Evolutionary conservation across 1,140 invertebrate species (phyloP).

Genomic region (Megalopta genalis): DNA sequence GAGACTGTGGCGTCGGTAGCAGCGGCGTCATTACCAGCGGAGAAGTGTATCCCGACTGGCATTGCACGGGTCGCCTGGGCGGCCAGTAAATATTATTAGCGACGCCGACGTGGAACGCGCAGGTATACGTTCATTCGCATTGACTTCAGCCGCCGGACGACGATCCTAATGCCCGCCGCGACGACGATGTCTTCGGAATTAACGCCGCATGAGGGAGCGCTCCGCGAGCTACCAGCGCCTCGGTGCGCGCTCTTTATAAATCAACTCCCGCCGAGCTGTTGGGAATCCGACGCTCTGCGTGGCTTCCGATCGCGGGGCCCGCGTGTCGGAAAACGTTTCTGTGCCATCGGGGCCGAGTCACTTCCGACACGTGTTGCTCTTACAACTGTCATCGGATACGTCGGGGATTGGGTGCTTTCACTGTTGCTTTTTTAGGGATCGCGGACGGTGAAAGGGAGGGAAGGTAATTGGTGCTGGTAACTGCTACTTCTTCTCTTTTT

Average conservation of each 20-base stretch:
- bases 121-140: constrained; percentile 16
- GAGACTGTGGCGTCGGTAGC: constrained; percentile 55
- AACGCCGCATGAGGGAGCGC: constrained; percentile 48
- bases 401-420: no score
- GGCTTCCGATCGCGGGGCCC: constrained; percentile 27
- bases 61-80: constrained; percentile 36
- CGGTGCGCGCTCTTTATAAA: constrained; percentile 49
- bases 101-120: constrained; percentile 15
- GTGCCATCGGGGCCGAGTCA: neutral
- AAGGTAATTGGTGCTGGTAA: no score
- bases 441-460: no score
- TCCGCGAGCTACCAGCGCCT: constrained; percentile 20
- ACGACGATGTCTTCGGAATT: constrained; percentile 57
- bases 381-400: neutral
- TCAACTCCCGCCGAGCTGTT: constrained; percentile 51
- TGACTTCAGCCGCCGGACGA: constrained; percentile 31
- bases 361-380: neutral
- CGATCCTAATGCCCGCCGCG: constrained; percentile 39
- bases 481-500: no score
- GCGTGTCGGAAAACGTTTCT: neutral
- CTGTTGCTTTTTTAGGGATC: no score
- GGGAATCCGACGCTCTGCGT: constrained; percentile 18
- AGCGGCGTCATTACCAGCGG: constrained; percentile 58
- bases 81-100: constrained; percentile 59
- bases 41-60: constrained; percentile 58